phyloP scores from a whole-genome alignment of 2,797 vertebrate genomes.

The Trematomus bernacchii region DNA sequence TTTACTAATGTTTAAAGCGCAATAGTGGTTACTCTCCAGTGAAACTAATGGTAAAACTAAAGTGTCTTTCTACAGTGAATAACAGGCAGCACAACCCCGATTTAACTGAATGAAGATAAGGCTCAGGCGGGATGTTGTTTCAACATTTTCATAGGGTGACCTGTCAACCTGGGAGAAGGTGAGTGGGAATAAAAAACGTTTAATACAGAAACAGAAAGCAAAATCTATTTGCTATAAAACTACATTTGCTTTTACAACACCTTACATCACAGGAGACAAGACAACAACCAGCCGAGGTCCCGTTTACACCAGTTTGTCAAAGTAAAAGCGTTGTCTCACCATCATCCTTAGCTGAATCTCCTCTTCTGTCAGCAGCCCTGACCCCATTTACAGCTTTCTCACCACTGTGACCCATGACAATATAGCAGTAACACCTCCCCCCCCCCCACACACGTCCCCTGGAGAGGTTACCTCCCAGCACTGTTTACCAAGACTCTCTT shows the following conservation, averaged over 20 bases:
- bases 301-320: constrained; percentile 44
- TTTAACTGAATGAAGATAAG: constrained; percentile 8
- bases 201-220: constrained; percentile 13
- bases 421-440: constrained; percentile 45
- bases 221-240: constrained; percentile 3
- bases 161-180: constrained; percentile 14
- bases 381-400: constrained; percentile 49
- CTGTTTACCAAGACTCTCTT: constrained; percentile 47
- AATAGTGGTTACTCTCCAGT: not conserved
- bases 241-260: constrained; percentile 33
- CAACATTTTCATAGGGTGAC: constrained; percentile 9
- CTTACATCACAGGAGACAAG: constrained; percentile 13
- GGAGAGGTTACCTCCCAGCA: constrained; percentile 43
- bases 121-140: constrained; percentile 30
- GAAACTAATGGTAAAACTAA: not conserved
- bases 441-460: constrained; percentile 20
- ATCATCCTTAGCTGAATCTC: constrained; percentile 34
- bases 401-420: constrained; percentile 65
- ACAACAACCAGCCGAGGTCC: not conserved
- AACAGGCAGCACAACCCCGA: not conserved
- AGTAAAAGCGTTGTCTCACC: constrained; percentile 45
- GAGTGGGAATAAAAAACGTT: not conserved
- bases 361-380: constrained; percentile 60
- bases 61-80: not conserved
- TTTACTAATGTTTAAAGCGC: not conserved